Base-by-base conservation (phyloP, 1,140 invertebrate species). In the Nasonia vitripennis region DNA sequence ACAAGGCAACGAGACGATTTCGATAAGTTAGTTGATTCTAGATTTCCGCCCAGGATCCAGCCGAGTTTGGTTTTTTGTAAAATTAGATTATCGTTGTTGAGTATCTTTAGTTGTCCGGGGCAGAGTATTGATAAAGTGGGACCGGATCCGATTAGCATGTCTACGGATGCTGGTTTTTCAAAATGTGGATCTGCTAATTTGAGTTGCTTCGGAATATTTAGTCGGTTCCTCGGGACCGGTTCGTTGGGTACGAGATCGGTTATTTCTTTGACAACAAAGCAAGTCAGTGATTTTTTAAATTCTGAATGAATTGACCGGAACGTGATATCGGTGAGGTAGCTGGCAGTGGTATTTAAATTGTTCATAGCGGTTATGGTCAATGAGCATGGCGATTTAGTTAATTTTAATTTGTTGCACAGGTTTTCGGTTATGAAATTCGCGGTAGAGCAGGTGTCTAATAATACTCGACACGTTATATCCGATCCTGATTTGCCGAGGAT, bases 21-120 rank as follows among this genome's bases (percentile, higher is more conserved):
- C 6, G 20, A 2, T 0, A 5, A 2, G 7, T 27, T 55, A 9
- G 48, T 27, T 17, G 31, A 12, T 14, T 45, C 9, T 81, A 73
- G 12, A n/a, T 14, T 27, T 0, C 81, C 81, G 2, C 41, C 81
- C 4, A 82, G 23, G 7, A 83, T 45, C 81, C 55, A 83, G 10
- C 81, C 81, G 3, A 83, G 23, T 12, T 10, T 11, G 1, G 80
- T 51, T 20, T 81, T 81, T 73, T 81, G 80, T 10, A 81, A 27
- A 48, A 45, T 45, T 7, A 81, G 14, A 20, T 70, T 37, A 2
- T 48, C 23, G 2, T 81, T 17, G 1, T 71, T 7, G 6, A 27
- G 14, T 1, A 81, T 0, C 1, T 81, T 41, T 7, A 81, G 70
- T 71, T 81, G 79, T 23, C 79, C 62, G 3, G 20, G 6, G 0